phyloP scores from a whole-genome alignment of 2,797 vertebrate genomes.

The Phyllotis vaccarum region DNA sequence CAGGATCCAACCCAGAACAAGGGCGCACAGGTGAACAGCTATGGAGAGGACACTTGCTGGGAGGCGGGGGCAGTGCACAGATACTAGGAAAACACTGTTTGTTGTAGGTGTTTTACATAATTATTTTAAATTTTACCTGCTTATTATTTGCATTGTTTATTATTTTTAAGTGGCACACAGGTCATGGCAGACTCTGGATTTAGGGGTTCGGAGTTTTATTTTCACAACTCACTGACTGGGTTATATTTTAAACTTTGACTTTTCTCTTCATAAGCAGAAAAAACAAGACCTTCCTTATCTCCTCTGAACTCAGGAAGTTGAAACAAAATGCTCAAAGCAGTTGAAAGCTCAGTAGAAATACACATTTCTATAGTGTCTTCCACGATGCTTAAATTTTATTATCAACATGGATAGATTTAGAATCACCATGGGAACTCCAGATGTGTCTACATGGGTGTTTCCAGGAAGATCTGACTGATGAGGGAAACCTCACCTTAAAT shows the following conservation, averaged over 20 bases:
- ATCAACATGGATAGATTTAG: neutral
- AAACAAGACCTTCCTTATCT: neutral
- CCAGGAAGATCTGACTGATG: neutral
- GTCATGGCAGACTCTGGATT: neutral
- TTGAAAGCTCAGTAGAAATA: neutral
- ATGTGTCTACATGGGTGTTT: neutral
- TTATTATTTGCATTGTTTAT: neutral
- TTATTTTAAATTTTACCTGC: neutral
- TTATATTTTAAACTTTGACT: neutral
- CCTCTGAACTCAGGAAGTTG: neutral
- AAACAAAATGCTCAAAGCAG: neutral
- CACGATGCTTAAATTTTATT: neutral
- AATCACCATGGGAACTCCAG: neutral
- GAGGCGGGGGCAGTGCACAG: accelerated
- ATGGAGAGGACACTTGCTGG: no score
- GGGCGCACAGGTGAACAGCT: no score
- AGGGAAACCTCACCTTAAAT: neutral
- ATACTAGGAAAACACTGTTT: neutral
- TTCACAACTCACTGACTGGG: neutral
- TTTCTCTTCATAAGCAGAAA: neutral
- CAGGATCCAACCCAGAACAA: no score
- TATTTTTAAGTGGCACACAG: neutral
- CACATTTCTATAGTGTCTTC: neutral
- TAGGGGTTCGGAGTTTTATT: neutral
- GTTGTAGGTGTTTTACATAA: neutral